Percentiles rank a stretch among this genome's conserved stretches.
These are phyloP conservation scores for Tetropium fuscum DNA, from an alignment of 2,888 invertebrate species.

Conservation along the genomic window DNA sequence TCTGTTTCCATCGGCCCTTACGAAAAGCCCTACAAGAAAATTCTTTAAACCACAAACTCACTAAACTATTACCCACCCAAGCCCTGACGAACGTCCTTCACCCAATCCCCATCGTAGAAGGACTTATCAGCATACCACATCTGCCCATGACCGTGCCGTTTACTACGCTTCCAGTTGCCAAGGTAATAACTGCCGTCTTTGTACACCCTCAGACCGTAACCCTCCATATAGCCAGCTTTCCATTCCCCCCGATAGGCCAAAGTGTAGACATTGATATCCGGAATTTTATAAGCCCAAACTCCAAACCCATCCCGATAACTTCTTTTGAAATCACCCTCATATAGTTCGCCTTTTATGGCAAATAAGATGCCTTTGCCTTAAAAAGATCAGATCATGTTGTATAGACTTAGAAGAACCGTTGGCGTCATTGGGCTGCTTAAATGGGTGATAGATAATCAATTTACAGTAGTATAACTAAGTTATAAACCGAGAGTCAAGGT, in stretches of 20 bases:
- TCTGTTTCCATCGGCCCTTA: constrained; percentile 70
- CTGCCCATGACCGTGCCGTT: constrained; percentile 71
- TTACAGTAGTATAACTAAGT: no score
- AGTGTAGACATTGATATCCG: constrained; percentile 64
- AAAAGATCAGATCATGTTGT: no score
- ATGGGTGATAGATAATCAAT: no score
- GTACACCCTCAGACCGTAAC: constrained; percentile 71
- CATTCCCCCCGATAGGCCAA: constrained; percentile 73
- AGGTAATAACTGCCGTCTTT: constrained; percentile 72
- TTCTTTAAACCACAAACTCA: no score
- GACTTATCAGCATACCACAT: constrained; percentile 73
- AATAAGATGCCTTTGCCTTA: constrained; percentile 68
- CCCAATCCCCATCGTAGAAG: constrained; percentile 73
- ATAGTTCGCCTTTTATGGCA: constrained; percentile 60
- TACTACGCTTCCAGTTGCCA: constrained; percentile 69
- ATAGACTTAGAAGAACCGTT: no score
- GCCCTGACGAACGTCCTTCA: constrained; percentile 52
- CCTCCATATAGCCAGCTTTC: constrained; percentile 70
- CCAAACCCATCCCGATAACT: constrained; percentile 73
- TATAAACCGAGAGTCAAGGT: no score
- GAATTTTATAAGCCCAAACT: constrained; percentile 63
- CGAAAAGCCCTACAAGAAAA: constrained; percentile 47
- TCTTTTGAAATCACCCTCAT: constrained; percentile 73
- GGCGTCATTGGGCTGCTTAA: no score
- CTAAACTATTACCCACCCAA: constrained; percentile 33